phyloP scores from a whole-genome alignment of 2,113 vertebrate species.

The Nanorana parkeri region DNA sequence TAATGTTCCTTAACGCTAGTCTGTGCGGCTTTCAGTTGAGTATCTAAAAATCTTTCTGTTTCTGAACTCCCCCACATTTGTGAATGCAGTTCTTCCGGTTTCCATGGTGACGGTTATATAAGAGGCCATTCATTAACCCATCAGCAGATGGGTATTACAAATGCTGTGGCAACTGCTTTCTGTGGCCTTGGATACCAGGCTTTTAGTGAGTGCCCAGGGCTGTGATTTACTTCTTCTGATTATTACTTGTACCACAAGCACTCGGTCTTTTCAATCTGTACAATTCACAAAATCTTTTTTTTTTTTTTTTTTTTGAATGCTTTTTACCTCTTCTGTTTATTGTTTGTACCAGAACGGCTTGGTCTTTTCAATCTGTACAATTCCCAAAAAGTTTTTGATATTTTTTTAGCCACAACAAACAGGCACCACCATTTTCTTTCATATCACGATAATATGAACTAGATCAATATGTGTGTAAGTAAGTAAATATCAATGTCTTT shows the following conservation, averaged over 20 bases:
- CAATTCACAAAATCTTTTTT: not conserved
- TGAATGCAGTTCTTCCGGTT: slow-evolving; percentile 18
- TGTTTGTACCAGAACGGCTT: not conserved
- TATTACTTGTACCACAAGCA: not conserved
- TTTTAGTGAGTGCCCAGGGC: slow-evolving; percentile 4
- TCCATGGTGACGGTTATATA: slow-evolving; percentile 42
- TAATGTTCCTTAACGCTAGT: slow-evolving; percentile 23
- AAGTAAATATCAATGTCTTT: no score
- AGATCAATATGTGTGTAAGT: not conserved
- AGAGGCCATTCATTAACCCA: slow-evolving; percentile 50
- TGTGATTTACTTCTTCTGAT: not conserved
- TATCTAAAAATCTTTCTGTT: not conserved
- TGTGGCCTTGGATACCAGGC: slow-evolving; percentile 43
- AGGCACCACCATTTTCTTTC: not conserved
- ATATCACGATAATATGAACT: not conserved
- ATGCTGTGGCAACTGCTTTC: slow-evolving; percentile 49
- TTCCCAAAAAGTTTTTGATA: not conserved
- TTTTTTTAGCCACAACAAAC: not conserved
- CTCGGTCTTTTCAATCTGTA: not conserved
- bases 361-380: not conserved
- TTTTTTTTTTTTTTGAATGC: no score
- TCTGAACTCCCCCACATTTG: slow-evolving; percentile 23
- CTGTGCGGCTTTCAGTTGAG: slow-evolving; percentile 34
- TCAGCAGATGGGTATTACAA: slow-evolving; percentile 37
- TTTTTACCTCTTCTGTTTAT: not conserved